Evolutionary conservation across 2,113 vertebrate genomes (phyloP), one percentile per base, ranked within the genome.

Genomic region (Promerops cafer): DNA sequence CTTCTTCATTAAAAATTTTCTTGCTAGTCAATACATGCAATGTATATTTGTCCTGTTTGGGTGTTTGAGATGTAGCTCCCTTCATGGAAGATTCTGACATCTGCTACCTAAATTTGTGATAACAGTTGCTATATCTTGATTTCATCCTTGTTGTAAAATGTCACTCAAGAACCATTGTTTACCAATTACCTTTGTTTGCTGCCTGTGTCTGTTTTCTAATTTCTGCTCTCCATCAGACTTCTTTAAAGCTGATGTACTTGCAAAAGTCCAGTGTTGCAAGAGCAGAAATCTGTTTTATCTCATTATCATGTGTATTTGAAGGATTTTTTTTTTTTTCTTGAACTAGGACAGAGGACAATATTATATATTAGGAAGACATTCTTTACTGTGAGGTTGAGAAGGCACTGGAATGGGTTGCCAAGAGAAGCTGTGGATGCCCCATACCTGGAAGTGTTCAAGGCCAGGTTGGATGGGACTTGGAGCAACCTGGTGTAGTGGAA

Each of bases 1-100:
- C 22, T 16, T 63, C 20, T 63, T 70, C 0, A 0, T 9, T 63
- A 64, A 69, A 77, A 64, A 3, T 30, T 53, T 69, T 7, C 31
- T 59, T 64, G 21, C 14, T 86, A 11, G 21, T 26, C 13, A 72
- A 22, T 21, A 47, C 4, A 39, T 7, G 19, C 35, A n/a, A 18
- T 44, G 18, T 18, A 24, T 42, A 7, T 50, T 54, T 57, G 16
- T 42, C 17, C 16, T 57, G 6, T 40, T 85, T 27, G 7, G 24
- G 10, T 3, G 4, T 39, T 40, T 82, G 54, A 77, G 13, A 63
- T 49, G 30, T 18, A 64, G 24, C 2, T 53, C 44, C 8, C 28
- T 13, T 57, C 28, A 68, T 49, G 27, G 56, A 68, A 44, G 27
- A 72, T 21, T 56, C 35, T 39, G 27, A n/a, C 11, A 57, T 61